These are phyloP conservation scores for Philhelius pedissequus DNA, from an alignment of 2,888 invertebrate genomes.

Conservation along the genomic window DNA sequence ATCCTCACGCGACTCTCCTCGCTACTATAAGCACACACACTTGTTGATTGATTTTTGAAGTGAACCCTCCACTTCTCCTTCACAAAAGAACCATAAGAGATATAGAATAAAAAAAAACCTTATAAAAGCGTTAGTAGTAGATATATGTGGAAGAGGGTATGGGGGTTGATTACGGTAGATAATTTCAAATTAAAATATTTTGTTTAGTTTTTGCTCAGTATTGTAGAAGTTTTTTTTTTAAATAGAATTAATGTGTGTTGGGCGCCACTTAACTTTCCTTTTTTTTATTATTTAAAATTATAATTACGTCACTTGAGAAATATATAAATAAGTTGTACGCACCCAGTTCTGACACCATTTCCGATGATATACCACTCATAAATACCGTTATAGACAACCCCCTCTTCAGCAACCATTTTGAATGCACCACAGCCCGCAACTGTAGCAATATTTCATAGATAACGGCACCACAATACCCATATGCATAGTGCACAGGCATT, in stretches of 20 bases:
- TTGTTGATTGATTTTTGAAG: slow-evolving; percentile 69
- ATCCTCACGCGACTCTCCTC: slow-evolving; percentile 59
- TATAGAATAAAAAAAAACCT: slow-evolving; percentile 37
- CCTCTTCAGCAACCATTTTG: background rate
- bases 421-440: slow-evolving; percentile 29
- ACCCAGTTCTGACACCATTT: slow-evolving; percentile 45
- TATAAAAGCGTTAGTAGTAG: slow-evolving; percentile 51
- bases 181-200: slow-evolving; percentile 20
- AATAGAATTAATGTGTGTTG: slow-evolving; percentile 33
- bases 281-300: slow-evolving; percentile 2
- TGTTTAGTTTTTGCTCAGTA: slow-evolving; percentile 6
- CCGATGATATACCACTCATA: background rate
- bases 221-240: slow-evolving; percentile 9
- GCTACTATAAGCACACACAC: slow-evolving; percentile 64
- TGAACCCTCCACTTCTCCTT: slow-evolving; percentile 60
- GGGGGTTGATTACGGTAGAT: too few species aligned
- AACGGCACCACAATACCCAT: slow-evolving; percentile 57
- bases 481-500: slow-evolving; percentile 52
- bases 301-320: slow-evolving; percentile 51
- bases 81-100: slow-evolving; percentile 47
- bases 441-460: slow-evolving; percentile 61
- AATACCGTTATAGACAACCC: background rate
- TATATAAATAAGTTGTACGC: slow-evolving; percentile 31
- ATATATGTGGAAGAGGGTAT: too few species aligned
- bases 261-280: slow-evolving; percentile 37